Conservation (phyloP, 2,888 invertebrate species). For the Lithophane ornitopus region DNA sequence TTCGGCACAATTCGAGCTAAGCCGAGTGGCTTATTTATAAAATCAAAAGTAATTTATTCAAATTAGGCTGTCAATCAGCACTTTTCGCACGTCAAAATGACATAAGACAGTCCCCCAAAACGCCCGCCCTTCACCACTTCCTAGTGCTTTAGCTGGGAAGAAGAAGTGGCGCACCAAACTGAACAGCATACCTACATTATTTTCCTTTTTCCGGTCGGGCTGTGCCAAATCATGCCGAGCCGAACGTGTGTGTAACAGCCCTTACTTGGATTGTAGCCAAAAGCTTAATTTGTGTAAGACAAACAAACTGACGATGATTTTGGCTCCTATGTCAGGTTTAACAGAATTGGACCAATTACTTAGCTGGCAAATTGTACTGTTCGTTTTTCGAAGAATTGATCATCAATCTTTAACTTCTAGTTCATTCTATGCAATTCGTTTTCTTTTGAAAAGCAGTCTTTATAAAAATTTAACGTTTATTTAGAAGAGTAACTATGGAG, state of each 20-base stretch:
- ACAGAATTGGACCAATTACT: slow-evolving; percentile 30
- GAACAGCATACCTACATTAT: background rate
- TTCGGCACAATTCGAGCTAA: background rate
- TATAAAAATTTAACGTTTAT: background rate
- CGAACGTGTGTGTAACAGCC: too few relatives aligned
- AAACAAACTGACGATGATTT: slow-evolving; percentile 10
- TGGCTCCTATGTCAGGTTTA: background rate
- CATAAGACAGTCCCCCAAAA: background rate
- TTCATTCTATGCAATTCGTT: background rate
- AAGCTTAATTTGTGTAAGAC: slow-evolving; percentile 5
- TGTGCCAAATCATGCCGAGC: background rate
- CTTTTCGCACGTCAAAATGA: background rate
- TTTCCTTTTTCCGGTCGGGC: background rate
- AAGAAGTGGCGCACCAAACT: background rate
- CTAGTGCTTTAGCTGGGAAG: background rate
- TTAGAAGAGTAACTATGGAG: background rate
- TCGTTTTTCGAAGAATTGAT: background rate
- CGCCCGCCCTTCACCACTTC: background rate
- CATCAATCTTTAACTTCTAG: background rate
- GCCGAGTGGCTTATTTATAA: background rate
- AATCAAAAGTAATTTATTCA: background rate
- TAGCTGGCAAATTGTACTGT: background rate
- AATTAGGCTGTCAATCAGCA: background rate
- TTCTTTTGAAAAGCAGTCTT: background rate
- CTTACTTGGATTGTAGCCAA: slow-evolving; percentile 34